Evolutionary conservation across 2,797 vertebrate genomes (phyloP), one percentile per base, ranked within the genome.

Genomic region (Alcedo atthis): DNA sequence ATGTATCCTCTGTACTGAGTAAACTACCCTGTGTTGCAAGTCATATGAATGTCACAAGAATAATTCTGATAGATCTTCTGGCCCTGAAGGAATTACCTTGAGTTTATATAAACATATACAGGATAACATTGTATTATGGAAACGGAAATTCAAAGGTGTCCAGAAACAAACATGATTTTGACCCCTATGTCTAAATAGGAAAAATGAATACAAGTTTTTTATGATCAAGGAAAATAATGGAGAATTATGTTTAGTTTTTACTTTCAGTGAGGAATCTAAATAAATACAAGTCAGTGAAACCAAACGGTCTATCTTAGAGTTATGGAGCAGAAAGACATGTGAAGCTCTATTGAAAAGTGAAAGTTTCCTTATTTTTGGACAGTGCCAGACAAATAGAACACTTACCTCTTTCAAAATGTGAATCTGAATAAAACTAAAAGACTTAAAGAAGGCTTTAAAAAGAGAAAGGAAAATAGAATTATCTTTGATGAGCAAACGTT

Each of bases 351-450:
- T 51, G 49, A 43, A 30, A 83, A 67, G 26, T 53, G 8, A 85
- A 82, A 32, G 17, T 35, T 87, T 89, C 32, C 49, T 49, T 26
- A 75, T 66, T 83, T 83, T 73, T 83, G 80, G n/a, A 64, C 24
- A 76, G n/a, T 32, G 37, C 18, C 55, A 40, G 74, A 33, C 32
- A 94, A 92, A 82, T 7, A 70, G 54, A 73, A 58, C 61, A 85
- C 80, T 90, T 90, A 84, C 83, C 77, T 89, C 35, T 90, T 93
- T 71, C 51, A 76, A 87, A 91, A 91, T 61, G 45, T 3, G 0
- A 85, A 87, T 78, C 63, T 33, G 51, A 81, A 49, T 58, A 89
- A 80, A 83, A 92, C 55, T 12, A 76, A 92, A 91, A 48, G 70
- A 81, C 57, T 90, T 83, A 59, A 81, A 88, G 46, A 54, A 88